Evolutionary conservation across 2,888 invertebrate species (phyloP).

Genomic region (Salticus scenicus): DNA sequence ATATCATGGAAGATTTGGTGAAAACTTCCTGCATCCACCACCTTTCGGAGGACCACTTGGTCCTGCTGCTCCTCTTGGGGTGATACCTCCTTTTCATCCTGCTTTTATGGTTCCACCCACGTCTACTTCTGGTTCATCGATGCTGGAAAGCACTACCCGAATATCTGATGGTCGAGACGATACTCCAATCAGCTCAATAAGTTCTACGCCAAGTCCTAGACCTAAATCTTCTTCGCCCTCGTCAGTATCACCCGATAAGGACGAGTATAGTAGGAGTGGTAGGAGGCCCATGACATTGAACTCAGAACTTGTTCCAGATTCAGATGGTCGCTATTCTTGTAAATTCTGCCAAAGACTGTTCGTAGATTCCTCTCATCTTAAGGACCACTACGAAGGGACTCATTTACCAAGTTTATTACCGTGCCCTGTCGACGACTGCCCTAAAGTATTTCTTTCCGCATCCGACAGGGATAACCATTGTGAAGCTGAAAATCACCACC

Average conservation of each 20-base stretch:
- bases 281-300: conserved; percentile 77
- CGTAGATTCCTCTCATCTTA: conserved; percentile 80
- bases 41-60: conserved; percentile 50
- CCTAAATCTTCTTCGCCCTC: conserved; percentile 56
- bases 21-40: conserved; percentile 55
- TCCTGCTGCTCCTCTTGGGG: conserved; percentile 32
- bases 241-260: conserved; percentile 40
- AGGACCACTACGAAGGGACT: conserved; percentile 82
- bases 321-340: conserved; percentile 82
- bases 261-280: conserved; percentile 32
- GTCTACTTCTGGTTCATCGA: conserved; percentile 47
- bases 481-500: conserved; percentile 50
- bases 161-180: conserved; percentile 57
- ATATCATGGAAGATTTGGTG: conserved; percentile 55
- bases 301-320: conserved; percentile 80
- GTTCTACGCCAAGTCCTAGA: conserved; percentile 66
- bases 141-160: conserved; percentile 43
- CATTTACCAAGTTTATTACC: conserved; percentile 61
- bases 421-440: conserved; percentile 57
- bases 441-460: conserved; percentile 61
- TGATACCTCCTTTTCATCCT: conserved; percentile 63
- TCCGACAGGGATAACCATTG: conserved; percentile 53
- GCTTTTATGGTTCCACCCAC: conserved; percentile 67
- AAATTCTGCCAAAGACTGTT: conserved; percentile 83
- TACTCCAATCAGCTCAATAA: conserved; percentile 68